Evolutionary conservation across 1,140 invertebrate genomes (phyloP), one percentile per base, ranked within the genome.

Genomic region (Bombus picipes): DNA sequence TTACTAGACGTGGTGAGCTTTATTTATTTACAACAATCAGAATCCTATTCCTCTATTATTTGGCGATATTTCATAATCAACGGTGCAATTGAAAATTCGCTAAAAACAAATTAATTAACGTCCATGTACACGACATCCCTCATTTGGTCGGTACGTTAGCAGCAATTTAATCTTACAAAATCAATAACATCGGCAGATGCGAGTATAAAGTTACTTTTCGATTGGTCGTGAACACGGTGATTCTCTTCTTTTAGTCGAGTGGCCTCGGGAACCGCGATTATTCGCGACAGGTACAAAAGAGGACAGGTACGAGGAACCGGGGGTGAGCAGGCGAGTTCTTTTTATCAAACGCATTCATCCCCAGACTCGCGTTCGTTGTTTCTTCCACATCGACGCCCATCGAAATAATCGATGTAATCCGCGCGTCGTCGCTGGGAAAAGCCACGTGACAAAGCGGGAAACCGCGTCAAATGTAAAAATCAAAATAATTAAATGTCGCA

Each of bases 401-500:
- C 76, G 13, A 73, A 43, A 85, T 80, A 72, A 85, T 85, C 76
- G 82, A 79, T 47, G 76, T 53, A 34, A 57, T 32, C 43, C 41
- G 39, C 15, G 43, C 15, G 41, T 43, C 32, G 73, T 25, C 10
- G 70, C 18, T 28, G 53, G 22, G 43, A 57, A 13, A 37, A 25
- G 28, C 47, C 41, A 28, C 41, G 71, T 25, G 28, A 41, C 76
- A 80, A 85, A 80, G 10, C 65, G 59, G 37, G 62, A n/a, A 43
- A 62, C 68, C 68, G 59, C 71, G 79, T 43, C 43, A 68, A 84
- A 79, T 22, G 53, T n/a, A 34, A 81, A 81, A 68, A 81, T 81
- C 78, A 8, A 75, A 85, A 81, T 85, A 85, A 85, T 85, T 85
- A 85, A 85, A 85, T 73, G 84, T 53, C 84, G 71, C 74, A 66